A percentile compares a stretch with the other conserved stretches of the same genome.
These are phyloP conservation scores for Syngnathus acus DNA, from an alignment of 2,797 vertebrate genomes.

Conservation along the genomic window DNA sequence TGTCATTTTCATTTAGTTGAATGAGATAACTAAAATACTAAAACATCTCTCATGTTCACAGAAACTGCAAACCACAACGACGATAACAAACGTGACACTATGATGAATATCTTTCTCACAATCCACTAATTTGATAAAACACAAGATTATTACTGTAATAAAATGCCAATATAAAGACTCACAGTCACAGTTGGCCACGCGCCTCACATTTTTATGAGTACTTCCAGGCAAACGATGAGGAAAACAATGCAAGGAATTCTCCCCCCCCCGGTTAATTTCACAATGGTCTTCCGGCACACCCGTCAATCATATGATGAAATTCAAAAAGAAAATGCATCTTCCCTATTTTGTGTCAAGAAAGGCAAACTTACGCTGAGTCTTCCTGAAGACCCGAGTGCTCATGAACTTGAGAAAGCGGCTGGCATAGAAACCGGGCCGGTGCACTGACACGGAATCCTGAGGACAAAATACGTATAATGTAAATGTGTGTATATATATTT, in stretches of 20 bases:
- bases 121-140: background rate
- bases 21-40: background rate
- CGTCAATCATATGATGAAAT: background rate
- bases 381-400: slow-evolving; percentile 92
- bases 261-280: background rate
- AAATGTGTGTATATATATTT: no score
- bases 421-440: slow-evolving; percentile 93
- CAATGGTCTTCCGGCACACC: slow-evolving; percentile 7
- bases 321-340: slow-evolving; percentile 7
- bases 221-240: background rate
- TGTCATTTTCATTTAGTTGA: background rate
- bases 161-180: slow-evolving; percentile 8
- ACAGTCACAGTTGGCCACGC: background rate
- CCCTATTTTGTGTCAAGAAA: slow-evolving; percentile 3
- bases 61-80: no score
- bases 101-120: no score
- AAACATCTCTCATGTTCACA: no score
- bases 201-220: slow-evolving; percentile 4
- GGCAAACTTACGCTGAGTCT: slow-evolving; percentile 83
- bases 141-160: slow-evolving; percentile 3
- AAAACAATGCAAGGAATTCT: slow-evolving; percentile 15
- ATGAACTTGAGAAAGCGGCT: slow-evolving; percentile 98
- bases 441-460: slow-evolving; percentile 93
- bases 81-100: no score
- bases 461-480: slow-evolving; percentile 7